Percentiles rank a stretch among this genome's conserved stretches.
phyloP scores from a whole-genome alignment of 2,797 vertebrate species.

The Syndactyla subalaris region DNA sequence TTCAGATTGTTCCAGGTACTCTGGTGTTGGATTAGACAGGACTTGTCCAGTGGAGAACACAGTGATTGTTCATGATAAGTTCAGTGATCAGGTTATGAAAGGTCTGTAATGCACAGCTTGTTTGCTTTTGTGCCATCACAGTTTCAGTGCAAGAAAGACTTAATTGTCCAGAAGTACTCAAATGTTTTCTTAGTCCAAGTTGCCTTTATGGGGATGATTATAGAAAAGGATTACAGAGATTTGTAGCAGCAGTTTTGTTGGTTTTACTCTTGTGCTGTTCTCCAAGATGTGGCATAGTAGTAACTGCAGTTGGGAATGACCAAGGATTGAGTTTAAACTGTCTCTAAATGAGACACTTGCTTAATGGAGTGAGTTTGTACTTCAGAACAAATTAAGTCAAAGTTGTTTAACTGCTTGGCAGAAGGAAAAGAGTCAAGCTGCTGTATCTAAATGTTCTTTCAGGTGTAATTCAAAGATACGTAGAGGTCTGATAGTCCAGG shows the following conservation, averaged over 20 bases:
- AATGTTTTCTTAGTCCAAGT: not conserved
- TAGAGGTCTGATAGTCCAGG: not conserved
- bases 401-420: slow-evolving; percentile 29
- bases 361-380: not conserved
- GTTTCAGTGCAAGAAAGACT: not conserved
- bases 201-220: not conserved
- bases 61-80: not conserved
- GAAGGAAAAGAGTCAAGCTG: not conserved
- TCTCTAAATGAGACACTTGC: not conserved
- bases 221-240: not conserved
- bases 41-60: not conserved
- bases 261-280: not conserved
- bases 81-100: not conserved
- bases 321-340: not conserved
- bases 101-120: not conserved
- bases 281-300: not conserved
- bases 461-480: not conserved
- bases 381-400: slow-evolving; percentile 18
- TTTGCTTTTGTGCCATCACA: not conserved
- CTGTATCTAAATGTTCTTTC: slow-evolving; percentile 26
- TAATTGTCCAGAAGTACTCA: not conserved
- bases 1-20: rapidly evolving
- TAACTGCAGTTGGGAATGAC: not conserved
- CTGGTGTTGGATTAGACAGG: not conserved
- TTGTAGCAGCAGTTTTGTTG: not conserved